Conservation (phyloP, 2,888 invertebrate genomes). For the Euproctis similis region DNA sequence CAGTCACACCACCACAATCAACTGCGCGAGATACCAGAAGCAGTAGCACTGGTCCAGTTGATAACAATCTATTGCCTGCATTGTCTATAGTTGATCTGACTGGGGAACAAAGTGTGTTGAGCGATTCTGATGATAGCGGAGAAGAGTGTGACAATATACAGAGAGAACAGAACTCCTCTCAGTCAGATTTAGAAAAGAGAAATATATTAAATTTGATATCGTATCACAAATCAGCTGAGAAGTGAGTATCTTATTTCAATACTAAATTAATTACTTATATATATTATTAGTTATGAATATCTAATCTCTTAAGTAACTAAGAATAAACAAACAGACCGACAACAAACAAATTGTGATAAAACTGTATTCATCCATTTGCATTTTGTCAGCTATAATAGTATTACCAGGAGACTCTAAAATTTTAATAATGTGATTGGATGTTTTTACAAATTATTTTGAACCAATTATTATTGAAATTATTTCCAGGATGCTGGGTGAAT, state of each 20-base stretch:
- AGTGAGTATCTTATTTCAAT: conserved; percentile 37
- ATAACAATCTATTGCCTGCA: conserved; percentile 32
- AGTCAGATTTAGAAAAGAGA: conserved; percentile 16
- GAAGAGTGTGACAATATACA: conserved; percentile 14
- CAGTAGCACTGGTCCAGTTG: conserved; percentile 13
- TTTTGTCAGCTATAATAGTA: too few species aligned
- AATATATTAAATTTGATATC: conserved; percentile 29
- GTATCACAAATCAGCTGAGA: conserved; percentile 53
- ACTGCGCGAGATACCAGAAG: conserved; percentile 9
- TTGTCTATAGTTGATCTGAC: conserved; percentile 44
- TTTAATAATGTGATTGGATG: too few species aligned
- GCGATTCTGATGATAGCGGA: conserved; percentile 24
- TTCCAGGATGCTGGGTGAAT: conserved; percentile 40
- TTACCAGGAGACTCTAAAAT: too few species aligned
- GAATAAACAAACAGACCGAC: too few species aligned
- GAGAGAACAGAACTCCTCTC: conserved; percentile 12
- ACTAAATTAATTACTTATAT: too few species aligned
- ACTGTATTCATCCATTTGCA: too few species aligned
- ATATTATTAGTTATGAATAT: too few species aligned
- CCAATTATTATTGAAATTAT: too few species aligned
- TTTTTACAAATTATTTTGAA: too few species aligned
- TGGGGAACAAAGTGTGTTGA: conserved; percentile 30
- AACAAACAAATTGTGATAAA: too few species aligned
- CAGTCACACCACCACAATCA: conserved; percentile 11
- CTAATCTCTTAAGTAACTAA: too few species aligned